phyloP scores from a whole-genome alignment of 2,113 vertebrate genomes.

The Prietella phreatophila region DNA sequence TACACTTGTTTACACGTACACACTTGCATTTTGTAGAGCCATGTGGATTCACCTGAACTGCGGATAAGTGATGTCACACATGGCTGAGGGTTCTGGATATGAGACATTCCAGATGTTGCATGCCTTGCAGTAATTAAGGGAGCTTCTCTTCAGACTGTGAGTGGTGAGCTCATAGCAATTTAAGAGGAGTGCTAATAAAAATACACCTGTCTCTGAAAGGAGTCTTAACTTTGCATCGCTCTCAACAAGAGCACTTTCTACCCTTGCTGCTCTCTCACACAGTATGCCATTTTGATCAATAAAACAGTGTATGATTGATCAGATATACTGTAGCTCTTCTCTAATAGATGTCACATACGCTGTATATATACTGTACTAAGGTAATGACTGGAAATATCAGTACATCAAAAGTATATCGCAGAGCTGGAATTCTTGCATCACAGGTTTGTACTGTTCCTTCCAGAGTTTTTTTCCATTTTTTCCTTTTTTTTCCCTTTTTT shows the following conservation, averaged over 20 bases:
- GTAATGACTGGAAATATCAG: not conserved
- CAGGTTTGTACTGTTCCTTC: not conserved
- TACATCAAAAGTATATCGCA: not conserved
- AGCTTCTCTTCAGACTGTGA: conserved; percentile 72
- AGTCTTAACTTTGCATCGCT: conserved; percentile 61
- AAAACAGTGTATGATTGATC: not conserved
- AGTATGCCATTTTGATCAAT: no score
- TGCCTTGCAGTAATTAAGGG: conserved; percentile 78
- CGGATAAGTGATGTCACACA: conserved; percentile 33
- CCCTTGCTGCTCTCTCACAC: not conserved
- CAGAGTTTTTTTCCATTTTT: conserved; percentile 25
- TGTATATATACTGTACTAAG: no score
- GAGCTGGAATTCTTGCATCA: not conserved
- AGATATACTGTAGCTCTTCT: not conserved
- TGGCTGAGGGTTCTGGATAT: conserved; percentile 3
- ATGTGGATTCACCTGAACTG: not conserved
- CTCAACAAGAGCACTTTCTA: not conserved
- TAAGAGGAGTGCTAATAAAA: conserved; percentile 83
- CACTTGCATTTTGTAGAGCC: not conserved
- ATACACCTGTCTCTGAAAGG: conserved; percentile 83
- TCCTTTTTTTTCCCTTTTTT: not conserved
- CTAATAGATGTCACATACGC: not conserved
- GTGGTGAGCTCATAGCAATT: conserved; percentile 80
- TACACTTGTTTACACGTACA: conserved; percentile 15
- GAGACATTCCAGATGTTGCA: conserved; percentile 55